A percentile compares a stretch with the other conserved stretches of the same genome.
These are phyloP conservation scores for Chaetodon auriga DNA, from an alignment of 2,113 vertebrate genomes.

Conservation along the genomic window DNA sequence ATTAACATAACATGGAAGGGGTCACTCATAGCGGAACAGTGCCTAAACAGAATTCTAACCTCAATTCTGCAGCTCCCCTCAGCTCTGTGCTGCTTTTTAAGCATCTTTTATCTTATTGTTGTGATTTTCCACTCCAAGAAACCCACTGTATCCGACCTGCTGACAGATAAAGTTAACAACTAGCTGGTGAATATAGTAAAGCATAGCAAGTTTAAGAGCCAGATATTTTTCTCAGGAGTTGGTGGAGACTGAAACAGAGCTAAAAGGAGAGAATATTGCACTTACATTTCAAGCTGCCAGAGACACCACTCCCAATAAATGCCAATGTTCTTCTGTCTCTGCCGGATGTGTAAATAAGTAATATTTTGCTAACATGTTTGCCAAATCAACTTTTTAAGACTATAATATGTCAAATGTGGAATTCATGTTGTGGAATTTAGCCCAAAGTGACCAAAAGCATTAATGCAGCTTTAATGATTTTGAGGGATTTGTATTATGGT, in stretches of 20 bases:
- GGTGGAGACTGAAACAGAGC: no score
- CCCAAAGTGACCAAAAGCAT: background rate
- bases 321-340: background rate
- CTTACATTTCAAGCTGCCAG: no score
- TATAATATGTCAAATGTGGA: background rate
- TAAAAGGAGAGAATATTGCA: background rate
- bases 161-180: background rate
- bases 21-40: background rate
- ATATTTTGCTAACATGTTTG: background rate
- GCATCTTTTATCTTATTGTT: background rate
- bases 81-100: no score
- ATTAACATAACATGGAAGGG: background rate
- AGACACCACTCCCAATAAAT: background rate
- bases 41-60: background rate
- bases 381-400: background rate
- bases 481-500: background rate
- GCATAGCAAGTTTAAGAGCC: no score
- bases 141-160: background rate
- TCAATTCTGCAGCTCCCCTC: background rate
- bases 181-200: no score
- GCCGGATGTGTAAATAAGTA: background rate
- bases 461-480: slow-evolving; percentile 1
- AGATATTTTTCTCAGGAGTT: no score
- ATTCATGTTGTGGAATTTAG: background rate
- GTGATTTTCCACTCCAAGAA: background rate